Evolutionary conservation across 2,888 invertebrate genomes (phyloP), one percentile per base, ranked within the genome.

Genomic region (Lathronympha strigana): DNA sequence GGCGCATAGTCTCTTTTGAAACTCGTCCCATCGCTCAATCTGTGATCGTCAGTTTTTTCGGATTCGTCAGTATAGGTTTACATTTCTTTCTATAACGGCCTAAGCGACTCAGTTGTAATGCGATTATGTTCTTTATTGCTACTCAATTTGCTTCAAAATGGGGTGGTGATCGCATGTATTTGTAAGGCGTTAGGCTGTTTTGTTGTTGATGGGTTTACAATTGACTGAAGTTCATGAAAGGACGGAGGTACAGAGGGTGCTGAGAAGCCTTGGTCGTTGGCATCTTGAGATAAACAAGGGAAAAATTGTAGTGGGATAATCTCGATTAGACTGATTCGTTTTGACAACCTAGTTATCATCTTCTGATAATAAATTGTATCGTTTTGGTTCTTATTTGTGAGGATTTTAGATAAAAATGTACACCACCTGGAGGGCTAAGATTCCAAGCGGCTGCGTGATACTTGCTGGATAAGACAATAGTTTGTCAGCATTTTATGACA

Each of bases 11-110:
- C 55, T 19, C 3, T 57, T 43, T 31, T 28, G 31, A 53, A 36
- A n/a, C 15, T 23, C n/a, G 19, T 5, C 8, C 11, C 9, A n/a
- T 25, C 38, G 53, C 38, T 64, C 64, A 60, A 60, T 54, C 60
- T 54, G 47, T 36, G 53, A 66, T 31, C 66, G 53, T 38, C 66
- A 66, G 60, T 60, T 64, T 53, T 58, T 51, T 28, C 43, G 45
- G 28, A 64, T 61, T 49, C 66, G 66, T 47, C 60, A 60, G 60
- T 66, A 60, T 66, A 31, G 54, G 60, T 40, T 66, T 66, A 66
- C 66, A 66, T 21, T 54, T 36, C 25, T 6, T n/a, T 28, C 23
- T 5, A 43, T 31, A 57, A 43, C 19, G 17, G 17, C 31, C 1
- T n/a, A 19, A 43, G 43, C 43, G 43, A 19, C 55, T 3, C 19